A percentile compares a stretch with the other conserved stretches of the same genome.
phyloP scores from a whole-genome alignment of 2,797 vertebrate species.

The Pseudotriccus pelzelni region DNA sequence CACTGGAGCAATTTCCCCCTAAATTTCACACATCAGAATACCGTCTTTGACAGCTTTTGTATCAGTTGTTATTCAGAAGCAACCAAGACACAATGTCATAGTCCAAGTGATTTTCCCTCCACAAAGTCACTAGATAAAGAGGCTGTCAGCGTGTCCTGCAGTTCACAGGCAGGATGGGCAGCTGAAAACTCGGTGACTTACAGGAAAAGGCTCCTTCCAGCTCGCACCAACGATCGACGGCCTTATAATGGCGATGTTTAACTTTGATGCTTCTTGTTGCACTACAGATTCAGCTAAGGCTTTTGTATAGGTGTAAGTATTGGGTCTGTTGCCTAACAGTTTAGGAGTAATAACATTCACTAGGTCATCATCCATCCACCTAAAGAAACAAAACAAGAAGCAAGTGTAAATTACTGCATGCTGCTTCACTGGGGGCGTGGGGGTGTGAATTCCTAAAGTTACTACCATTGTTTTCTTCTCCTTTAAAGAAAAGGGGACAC shows the following conservation, averaged over 20 bases:
- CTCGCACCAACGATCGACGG: constrained; percentile 98
- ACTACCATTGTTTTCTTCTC: neutral
- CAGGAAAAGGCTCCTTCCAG: constrained; percentile 98
- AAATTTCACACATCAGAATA: neutral
- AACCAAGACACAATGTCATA: neutral
- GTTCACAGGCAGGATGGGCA: neutral
- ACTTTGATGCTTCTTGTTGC: constrained; percentile 90
- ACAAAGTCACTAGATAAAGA: neutral
- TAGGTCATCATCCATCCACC: constrained; percentile 97
- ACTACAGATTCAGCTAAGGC: constrained; percentile 94
- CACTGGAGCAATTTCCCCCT: neutral
- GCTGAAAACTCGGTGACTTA: constrained; percentile 73
- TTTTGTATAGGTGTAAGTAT: constrained; percentile 97
- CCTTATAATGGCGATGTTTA: constrained; percentile 93
- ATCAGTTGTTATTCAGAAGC: neutral
- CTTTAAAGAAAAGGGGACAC: neutral
- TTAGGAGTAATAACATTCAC: constrained; percentile 92
- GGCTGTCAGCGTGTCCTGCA: neutral
- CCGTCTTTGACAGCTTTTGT: neutral
- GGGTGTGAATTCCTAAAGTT: neutral
- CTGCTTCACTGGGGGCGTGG: neutral
- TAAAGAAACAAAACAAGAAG: constrained; percentile 65
- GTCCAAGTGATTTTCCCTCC: neutral
- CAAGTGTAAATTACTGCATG: neutral
- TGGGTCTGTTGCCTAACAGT: constrained; percentile 90